Evolutionary conservation across 2,888 invertebrate genomes (phyloP).

Genomic region (Odontothrips loti): DNA sequence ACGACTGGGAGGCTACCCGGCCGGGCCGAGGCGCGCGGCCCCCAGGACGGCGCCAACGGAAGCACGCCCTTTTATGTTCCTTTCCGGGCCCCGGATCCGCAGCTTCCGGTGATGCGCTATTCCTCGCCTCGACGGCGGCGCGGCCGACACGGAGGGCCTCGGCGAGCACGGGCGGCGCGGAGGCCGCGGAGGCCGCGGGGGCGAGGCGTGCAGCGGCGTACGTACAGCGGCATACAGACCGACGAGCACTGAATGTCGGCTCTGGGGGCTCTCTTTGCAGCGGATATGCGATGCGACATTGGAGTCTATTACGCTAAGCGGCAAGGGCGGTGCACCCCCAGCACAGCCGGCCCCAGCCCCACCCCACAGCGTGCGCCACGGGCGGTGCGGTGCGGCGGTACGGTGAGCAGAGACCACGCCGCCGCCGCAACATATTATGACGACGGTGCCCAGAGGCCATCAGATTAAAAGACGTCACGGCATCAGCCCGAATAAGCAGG

Average conservation of each 20-base stretch:
- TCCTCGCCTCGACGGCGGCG: not conserved
- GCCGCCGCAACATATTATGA: not conserved
- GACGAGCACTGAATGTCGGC: not conserved
- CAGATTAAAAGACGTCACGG: not conserved
- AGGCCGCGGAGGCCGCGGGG: not conserved
- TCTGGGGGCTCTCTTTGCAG: not conserved
- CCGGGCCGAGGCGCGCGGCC: too few relatives aligned
- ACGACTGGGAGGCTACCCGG: not conserved
- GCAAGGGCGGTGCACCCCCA: not conserved
- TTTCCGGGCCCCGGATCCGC: not conserved
- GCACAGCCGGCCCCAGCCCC: not conserved
- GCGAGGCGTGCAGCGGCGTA: not conserved
- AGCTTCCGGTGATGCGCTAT: not conserved
- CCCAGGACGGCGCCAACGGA: not conserved
- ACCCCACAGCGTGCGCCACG: not conserved
- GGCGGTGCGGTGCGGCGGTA: too few relatives aligned
- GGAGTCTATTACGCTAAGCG: conserved; percentile 20
- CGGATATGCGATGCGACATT: conserved; percentile 14
- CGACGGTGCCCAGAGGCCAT: not conserved
- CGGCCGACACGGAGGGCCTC: not conserved
- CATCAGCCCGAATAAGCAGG: not conserved
- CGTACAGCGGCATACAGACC: not conserved
- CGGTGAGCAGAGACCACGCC: not conserved
- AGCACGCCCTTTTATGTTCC: not conserved
- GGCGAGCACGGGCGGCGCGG: not conserved